These are phyloP conservation scores for Gulo gulo DNA, from an alignment of 2,113 vertebrate genomes.

Conservation along the genomic window DNA sequence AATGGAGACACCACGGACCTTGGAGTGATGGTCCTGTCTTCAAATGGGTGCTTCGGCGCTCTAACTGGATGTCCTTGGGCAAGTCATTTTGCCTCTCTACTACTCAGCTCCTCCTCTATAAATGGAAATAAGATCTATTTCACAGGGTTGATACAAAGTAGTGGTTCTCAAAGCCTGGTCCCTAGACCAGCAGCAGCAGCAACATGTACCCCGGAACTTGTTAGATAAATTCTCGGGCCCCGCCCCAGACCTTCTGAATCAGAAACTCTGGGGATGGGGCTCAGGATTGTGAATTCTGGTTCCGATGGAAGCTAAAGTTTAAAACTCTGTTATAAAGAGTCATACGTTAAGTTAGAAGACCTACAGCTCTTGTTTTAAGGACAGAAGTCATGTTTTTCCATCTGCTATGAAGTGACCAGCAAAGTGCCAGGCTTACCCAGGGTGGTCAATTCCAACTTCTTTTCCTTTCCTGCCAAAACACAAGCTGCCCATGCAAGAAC, in stretches of 20 bases:
- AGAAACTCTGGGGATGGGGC: background rate
- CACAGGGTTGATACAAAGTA: background rate
- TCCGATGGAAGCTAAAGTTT: background rate
- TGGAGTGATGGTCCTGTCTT: background rate
- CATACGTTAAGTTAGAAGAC: background rate
- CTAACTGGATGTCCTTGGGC: background rate
- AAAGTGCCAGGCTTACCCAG: background rate
- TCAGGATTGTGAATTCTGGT: background rate
- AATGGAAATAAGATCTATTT: background rate
- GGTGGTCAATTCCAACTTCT: background rate
- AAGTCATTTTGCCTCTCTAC: background rate
- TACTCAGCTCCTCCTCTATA: background rate
- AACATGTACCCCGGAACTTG: background rate
- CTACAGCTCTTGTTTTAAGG: background rate
- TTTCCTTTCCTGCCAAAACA: slow-evolving; percentile 27
- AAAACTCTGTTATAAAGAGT: background rate
- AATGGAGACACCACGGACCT: background rate
- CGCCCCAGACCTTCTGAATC: background rate
- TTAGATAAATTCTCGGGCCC: background rate
- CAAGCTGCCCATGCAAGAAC: background rate
- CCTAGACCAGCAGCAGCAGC: background rate
- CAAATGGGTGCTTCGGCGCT: background rate
- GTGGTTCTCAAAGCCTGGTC: background rate
- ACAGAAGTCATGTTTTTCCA: background rate
- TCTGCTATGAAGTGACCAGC: background rate